Conservation (phyloP, 1,140 invertebrate species). For the Chymomyza costata region DNA sequence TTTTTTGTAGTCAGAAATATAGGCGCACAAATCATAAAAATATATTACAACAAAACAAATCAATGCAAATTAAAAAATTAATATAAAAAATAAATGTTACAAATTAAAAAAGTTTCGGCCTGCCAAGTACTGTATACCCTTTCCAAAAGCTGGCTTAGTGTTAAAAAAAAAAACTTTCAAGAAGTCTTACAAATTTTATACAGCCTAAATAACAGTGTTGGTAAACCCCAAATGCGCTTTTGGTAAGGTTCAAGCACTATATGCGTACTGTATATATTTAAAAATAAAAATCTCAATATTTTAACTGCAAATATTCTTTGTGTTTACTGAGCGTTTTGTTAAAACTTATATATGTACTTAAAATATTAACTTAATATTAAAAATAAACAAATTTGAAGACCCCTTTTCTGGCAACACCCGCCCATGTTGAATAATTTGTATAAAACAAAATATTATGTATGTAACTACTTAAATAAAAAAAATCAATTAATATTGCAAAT, state of each 20-base stretch:
- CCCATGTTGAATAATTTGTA: slow-evolving; percentile 62
- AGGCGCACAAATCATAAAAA: too few relatives aligned
- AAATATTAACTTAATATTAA: slow-evolving; percentile 41
- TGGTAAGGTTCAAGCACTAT: slow-evolving; percentile 9
- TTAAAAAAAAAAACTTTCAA: not conserved
- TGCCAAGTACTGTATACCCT: slow-evolving; percentile 18
- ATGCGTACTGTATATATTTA: slow-evolving; percentile 47
- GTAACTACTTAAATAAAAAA: slow-evolving; percentile 2
- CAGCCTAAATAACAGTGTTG: too few relatives aligned
- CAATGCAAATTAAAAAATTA: too few relatives aligned
- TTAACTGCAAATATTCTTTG: slow-evolving; percentile 29
- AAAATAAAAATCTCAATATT: slow-evolving; percentile 23
- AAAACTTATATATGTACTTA: slow-evolving; percentile 22
- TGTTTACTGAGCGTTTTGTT: slow-evolving; percentile 46
- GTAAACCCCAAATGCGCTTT: too few relatives aligned
- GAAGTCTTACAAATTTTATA: too few relatives aligned
- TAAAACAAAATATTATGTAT: slow-evolving; percentile 21
- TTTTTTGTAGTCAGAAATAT: too few relatives aligned
- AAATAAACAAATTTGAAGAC: slow-evolving; percentile 23
- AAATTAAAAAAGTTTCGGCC: slow-evolving; percentile 10
- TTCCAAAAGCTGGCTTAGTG: too few relatives aligned
- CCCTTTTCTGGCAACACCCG: slow-evolving; percentile 70
- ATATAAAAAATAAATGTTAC: too few relatives aligned
- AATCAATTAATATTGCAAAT: not conserved
- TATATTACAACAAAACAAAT: too few relatives aligned